Evolutionary conservation across 2,113 vertebrate genomes (phyloP).

Genomic region (Genyomyrus donnyi): DNA sequence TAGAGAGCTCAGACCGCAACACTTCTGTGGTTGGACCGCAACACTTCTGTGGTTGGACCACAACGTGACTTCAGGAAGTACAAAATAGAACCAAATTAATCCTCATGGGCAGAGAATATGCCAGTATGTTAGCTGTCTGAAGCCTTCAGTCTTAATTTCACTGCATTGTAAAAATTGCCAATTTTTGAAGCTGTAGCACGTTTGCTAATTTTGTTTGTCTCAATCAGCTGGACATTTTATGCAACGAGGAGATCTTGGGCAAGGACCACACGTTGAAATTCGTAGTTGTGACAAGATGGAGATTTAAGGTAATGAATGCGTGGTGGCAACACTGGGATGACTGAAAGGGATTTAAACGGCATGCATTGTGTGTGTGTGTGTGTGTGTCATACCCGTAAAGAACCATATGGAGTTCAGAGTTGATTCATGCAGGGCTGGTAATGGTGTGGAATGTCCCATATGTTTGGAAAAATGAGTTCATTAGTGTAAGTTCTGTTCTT

Average conservation of each 20-base stretch:
- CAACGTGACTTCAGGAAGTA: not conserved
- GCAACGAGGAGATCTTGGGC: conserved; percentile 98
- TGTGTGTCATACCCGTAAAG: not conserved
- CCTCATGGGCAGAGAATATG: not conserved
- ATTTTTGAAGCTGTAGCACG: not conserved
- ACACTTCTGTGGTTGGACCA: not conserved
- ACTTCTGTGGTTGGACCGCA: not conserved
- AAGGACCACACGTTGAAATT: conserved; percentile 99
- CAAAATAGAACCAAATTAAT: not conserved
- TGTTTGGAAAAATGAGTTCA: not conserved
- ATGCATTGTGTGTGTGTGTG: not conserved
- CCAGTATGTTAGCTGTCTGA: not conserved
- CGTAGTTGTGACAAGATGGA: conserved; percentile 98
- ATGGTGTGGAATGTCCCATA: not conserved
- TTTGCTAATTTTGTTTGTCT: not conserved
- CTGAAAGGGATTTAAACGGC: not conserved
- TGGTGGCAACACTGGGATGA: too few relatives aligned
- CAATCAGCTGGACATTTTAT: conserved; percentile 95
- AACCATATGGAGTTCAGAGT: not conserved
- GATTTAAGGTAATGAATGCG: conserved; percentile 81
- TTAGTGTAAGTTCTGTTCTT: conserved; percentile 10
- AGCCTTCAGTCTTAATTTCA: not conserved
- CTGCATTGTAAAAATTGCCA: not conserved
- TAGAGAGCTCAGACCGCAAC: not conserved
- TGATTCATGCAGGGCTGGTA: not conserved